Percentiles rank a stretch among this genome's conserved stretches.
Evolutionary conservation across 2,113 vertebrate species (phyloP).

Genomic region (Sceloporus tristichus): DNA sequence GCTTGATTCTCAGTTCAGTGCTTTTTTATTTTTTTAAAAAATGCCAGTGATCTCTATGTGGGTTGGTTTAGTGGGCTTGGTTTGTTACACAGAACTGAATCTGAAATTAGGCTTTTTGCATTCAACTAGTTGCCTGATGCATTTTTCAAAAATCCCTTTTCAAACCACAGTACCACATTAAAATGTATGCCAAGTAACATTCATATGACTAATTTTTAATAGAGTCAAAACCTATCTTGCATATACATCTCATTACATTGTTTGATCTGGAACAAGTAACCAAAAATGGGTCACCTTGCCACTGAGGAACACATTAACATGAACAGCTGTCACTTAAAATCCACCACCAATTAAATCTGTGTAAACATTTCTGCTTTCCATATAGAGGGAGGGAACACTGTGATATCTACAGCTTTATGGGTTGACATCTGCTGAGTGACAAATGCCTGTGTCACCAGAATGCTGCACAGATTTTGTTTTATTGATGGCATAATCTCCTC

Average conservation of each 20-base stretch:
- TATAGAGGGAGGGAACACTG: constrained; percentile 13
- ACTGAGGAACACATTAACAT: not conserved
- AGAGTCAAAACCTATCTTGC: constrained; percentile 19
- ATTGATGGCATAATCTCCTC: constrained; percentile 36
- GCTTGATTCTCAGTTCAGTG: not conserved
- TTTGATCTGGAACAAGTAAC: constrained; percentile 38
- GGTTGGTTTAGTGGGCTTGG: not conserved
- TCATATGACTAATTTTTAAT: constrained; percentile 23
- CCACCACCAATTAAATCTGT: constrained; percentile 18
- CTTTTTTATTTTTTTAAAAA: not conserved
- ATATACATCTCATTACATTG: constrained; percentile 35
- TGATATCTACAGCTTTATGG: constrained; percentile 40
- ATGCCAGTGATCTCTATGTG: not conserved
- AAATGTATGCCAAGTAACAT: not conserved
- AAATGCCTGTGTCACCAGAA: constrained; percentile 51
- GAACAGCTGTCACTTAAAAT: constrained; percentile 68
- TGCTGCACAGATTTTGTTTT: constrained; percentile 45
- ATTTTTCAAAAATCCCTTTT: constrained; percentile 8
- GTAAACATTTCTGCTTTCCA: constrained; percentile 36
- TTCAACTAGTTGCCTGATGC: not conserved
- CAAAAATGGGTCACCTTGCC: constrained; percentile 56
- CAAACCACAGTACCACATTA: not conserved
- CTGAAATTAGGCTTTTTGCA: not conserved
- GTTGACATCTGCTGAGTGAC: constrained; percentile 66
- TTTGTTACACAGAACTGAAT: not conserved